Percentiles rank a stretch among this genome's conserved stretches.
phyloP scores from a whole-genome alignment of 2,888 invertebrate species.

The Noctua comes region DNA sequence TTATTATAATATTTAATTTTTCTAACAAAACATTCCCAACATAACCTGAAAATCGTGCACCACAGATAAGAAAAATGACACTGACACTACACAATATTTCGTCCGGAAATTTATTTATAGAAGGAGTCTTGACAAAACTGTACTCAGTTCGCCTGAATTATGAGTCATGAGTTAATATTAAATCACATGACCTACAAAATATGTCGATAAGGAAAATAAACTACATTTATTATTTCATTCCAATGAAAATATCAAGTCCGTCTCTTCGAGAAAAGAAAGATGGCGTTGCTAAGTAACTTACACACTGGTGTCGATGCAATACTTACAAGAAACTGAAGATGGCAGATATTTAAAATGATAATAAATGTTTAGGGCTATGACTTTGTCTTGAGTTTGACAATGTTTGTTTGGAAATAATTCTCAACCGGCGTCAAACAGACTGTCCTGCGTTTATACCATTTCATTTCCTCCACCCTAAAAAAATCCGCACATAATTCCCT shows the following conservation, averaged over 20 bases:
- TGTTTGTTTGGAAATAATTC: neutral
- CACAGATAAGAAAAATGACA: slow-evolving; percentile 19
- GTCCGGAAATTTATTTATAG: slow-evolving; percentile 28
- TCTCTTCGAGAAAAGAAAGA: slow-evolving; percentile 14
- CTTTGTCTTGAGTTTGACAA: neutral
- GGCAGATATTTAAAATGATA: slow-evolving; percentile 28
- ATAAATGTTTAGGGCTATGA: neutral
- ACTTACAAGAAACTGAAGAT: slow-evolving; percentile 17
- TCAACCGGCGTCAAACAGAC: neutral
- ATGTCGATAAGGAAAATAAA: neutral
- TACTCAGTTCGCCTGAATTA: neutral
- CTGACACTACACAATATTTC: neutral
- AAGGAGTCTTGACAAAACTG: neutral
- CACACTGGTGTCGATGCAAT: neutral
- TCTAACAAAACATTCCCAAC: slow-evolving; percentile 49
- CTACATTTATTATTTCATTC: neutral
- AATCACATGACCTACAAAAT: neutral
- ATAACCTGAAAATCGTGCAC: slow-evolving; percentile 64
- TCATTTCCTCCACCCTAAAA: neutral
- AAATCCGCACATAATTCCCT: neutral
- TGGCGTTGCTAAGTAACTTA: slow-evolving; percentile 23
- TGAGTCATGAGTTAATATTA: neutral
- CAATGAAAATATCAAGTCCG: neutral
- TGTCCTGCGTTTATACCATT: neutral
- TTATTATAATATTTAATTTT: neutral